Base-by-base conservation (phyloP, 1,140 invertebrate genomes). In the Drosophila seguyi region DNA sequence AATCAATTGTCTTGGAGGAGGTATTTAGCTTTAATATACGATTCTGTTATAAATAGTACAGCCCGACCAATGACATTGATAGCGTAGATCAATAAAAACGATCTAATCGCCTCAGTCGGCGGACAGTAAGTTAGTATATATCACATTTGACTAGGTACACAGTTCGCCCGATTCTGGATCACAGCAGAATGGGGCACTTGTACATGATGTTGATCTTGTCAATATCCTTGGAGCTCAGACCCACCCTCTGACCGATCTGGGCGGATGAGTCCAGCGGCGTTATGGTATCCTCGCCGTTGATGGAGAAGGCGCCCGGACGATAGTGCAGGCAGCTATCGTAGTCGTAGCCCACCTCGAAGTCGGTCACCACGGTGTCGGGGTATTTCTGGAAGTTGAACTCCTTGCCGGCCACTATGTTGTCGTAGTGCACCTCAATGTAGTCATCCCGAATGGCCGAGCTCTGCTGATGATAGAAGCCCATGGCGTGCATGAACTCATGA, bases 291-390 rank as follows among this genome's bases (percentile, higher is more conserved):
- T 94, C 85, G 6, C 96, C 95, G 82, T 97, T 97, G 20, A 83
- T 93, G 1, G 95, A 95, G 91, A 97, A 97, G 4, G 96, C 96
- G 22, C 93, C 94, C 0, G 94, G 92, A 0, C 95, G 95, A 88
- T 98, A 97, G 91, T 98, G 97, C 94, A 97, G 95, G 20, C 97
- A 95, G 68, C 96, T 97, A 0, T 93, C 85, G 75, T 96, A 96
- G 90, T 96, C 95, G 68, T 96, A 96, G 8, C 84, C 81, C 56
- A 94, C 69, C 14, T 94, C 93, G 53, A 94, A 95, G 62, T 94
- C 93, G 3, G 77, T 90, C 2, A 92, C 80, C 0, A 93, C 92
- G 0, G 81, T 92, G 0, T 80, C 58, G 7, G 75, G 76, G 10
- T 93, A 93, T 45, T 94, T 95, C 60, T 94, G 94, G 76, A 95